Evolutionary conservation across 2,113 vertebrate species (phyloP).

Genomic region (Ptilorrhoa leucosticta): DNA sequence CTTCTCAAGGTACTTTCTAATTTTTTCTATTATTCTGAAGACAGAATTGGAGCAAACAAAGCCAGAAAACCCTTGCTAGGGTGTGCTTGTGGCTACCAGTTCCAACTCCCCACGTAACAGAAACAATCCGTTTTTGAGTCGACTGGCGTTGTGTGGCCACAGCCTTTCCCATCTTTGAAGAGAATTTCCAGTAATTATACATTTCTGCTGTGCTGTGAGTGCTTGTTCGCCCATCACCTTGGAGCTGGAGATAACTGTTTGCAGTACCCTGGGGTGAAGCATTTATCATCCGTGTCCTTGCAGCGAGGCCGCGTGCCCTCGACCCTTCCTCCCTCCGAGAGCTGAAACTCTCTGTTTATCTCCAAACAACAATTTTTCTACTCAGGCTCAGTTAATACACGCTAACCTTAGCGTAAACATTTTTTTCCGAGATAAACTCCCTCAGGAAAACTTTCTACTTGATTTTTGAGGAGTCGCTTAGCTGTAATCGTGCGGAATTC

Average conservation of each 20-base stretch:
- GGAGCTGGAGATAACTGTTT: neutral
- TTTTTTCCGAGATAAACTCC: neutral
- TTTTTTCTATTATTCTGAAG: neutral
- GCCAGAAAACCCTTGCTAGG: neutral
- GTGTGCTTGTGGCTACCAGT: too few relatives aligned
- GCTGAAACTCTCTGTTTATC: slow-evolving; percentile 30
- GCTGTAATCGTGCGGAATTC: neutral
- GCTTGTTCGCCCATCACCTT: neutral
- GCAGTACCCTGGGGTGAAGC: neutral
- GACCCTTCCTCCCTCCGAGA: neutral
- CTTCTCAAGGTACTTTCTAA: neutral
- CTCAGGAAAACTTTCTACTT: slow-evolving; percentile 37
- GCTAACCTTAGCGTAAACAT: slow-evolving; percentile 36
- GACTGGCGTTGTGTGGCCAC: accelerated
- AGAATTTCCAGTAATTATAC: neutral
- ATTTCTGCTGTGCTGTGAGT: neutral
- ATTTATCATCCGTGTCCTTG: neutral
- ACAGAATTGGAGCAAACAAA: neutral
- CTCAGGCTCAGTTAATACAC: neutral
- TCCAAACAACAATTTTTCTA: neutral
- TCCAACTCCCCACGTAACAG: neutral
- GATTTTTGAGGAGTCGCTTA: neutral
- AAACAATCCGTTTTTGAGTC: neutral
- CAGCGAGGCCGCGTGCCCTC: neutral
- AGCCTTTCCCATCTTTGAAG: neutral